Evolutionary conservation across 2,888 invertebrate species (phyloP), one percentile per base, ranked within the genome.

Genomic region (Hypercompe scribonia): DNA sequence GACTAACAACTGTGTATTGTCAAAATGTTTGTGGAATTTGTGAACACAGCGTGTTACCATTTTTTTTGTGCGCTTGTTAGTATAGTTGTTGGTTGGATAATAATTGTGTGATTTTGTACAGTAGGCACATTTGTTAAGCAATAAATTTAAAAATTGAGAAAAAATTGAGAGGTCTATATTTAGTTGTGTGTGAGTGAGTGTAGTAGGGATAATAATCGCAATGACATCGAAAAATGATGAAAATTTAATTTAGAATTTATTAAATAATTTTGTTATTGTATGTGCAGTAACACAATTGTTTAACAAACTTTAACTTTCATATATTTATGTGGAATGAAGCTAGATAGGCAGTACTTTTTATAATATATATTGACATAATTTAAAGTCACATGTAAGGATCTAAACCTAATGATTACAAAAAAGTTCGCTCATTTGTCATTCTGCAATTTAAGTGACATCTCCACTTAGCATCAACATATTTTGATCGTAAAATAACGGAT

Each of bases 21-120:
- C 88, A 89, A 87, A 91, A 90, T 90, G 88, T 92, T 92, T 90
- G 87, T 74, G 83, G 80, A 87, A 87, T 91, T 90, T 88, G 87
- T 87, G 77, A 77, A 79, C 91, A 68, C 92, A 91, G 93, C 90
- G 83, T 87, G 93, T 75, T 75, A 79, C 65, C 7, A 46, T 69
- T 85, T 81, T 80, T 86, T 82, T 78, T 33, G 13, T 65, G 31
- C 0, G 0, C 18, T 61, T 70, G 69, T 70, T 33, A 46, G n/a
- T 21, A 39, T 65, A 24, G 21, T 71, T 24, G 71, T 71, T 77
- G 68, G 42, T 69, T 46, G 46, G 36, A n/a, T 28, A 61, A 70
- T 66, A 67, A 63, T 70, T n/a, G n/a, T 69, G n/a, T 33, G 21
- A 31, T 31, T 39, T 58, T 31, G 1, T 61, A 39, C 39, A 61